Base-by-base conservation (phyloP, 2,797 vertebrate genomes). In the Myotis vivesi region DNA sequence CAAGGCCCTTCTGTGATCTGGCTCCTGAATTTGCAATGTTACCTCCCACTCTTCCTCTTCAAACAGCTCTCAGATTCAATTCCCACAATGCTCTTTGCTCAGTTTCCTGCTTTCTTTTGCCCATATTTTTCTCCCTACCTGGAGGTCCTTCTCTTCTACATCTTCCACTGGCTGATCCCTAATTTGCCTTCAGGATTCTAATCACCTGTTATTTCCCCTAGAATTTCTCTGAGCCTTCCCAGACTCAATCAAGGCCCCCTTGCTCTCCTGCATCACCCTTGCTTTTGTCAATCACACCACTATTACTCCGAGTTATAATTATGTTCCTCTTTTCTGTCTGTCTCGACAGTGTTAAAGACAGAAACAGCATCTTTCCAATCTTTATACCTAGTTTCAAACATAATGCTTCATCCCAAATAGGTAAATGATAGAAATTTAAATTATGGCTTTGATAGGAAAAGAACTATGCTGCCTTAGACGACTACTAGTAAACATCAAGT, bases 341-440 rank as follows among this genome's bases (percentile, higher is more conserved):
- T 72, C 10, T 89, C 16, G 55, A 30, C 59, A 69, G 3, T 79
- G 5, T 77, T 77, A 64, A 94, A 92, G 64, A 66, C 41, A 76
- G 51, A 79, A 80, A 30, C 36, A 59, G 53, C 46, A 17, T 75
- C 49, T 89, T 93, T 68, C 22, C 77, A n/a, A 55, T 69, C 13
- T 59, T 76, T 71, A 28, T 75, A 15, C 25, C 57, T 28, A 69
- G 9, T 69, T 25, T 7, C 19, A 38, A 87, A 17, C 20, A 87
- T 46, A 79, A 86, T 44, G 41, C 25, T 85, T 80, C 64, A 25
- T 72, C 5, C 44, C 28, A 73, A 55, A 38, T 62, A 51, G 22
- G 2, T 62, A 68, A 68, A 38, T 91, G 59, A 44, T 15, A 59
- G 53, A 93, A 91, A 88, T 77, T 15, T 77, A 77, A 96, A 53